Percentiles rank a stretch among this genome's conserved stretches.
Evolutionary conservation across 2,113 vertebrate species (phyloP).

Genomic region (Merops nubicus): DNA sequence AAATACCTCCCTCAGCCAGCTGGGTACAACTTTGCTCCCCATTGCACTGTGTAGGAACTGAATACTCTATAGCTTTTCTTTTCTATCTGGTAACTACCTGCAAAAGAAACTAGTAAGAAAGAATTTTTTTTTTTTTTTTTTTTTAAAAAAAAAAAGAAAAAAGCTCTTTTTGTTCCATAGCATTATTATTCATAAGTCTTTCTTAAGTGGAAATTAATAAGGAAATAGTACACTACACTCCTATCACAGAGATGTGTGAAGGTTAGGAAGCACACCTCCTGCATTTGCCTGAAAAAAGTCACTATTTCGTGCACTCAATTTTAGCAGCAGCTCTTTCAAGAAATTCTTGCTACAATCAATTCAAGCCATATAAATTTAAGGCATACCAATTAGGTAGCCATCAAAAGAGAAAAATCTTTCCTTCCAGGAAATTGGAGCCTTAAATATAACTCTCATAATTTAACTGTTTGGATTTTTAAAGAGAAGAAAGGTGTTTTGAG

Average conservation of each 20-base stretch:
- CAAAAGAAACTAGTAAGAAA: background rate
- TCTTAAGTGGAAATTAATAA: slow-evolving; percentile 59
- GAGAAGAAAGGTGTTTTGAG: background rate
- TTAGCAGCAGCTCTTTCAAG: slow-evolving; percentile 43
- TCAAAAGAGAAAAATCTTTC: slow-evolving; percentile 53
- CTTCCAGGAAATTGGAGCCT: slow-evolving; percentile 65
- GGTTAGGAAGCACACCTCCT: slow-evolving; percentile 39
- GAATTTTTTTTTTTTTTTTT: too few species aligned
- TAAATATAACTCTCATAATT: slow-evolving; percentile 64
- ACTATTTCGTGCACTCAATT: slow-evolving; percentile 47
- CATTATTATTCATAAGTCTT: slow-evolving; percentile 41
- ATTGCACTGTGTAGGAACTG: background rate
- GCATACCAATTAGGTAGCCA: slow-evolving; percentile 67
- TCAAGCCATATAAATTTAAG: slow-evolving; percentile 72
- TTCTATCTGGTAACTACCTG: background rate
- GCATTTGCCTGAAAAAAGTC: slow-evolving; percentile 31
- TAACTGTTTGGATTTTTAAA: slow-evolving; percentile 51
- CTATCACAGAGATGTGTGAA: slow-evolving; percentile 12
- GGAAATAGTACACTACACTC: slow-evolving; percentile 55
- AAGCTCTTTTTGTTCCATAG: slow-evolving; percentile 18
- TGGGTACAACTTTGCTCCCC: background rate
- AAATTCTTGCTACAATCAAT: slow-evolving; percentile 72
- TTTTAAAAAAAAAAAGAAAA: too few species aligned
- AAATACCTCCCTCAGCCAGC: background rate
- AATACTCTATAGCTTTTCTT: background rate